A percentile compares a stretch with the other conserved stretches of the same genome.
Evolutionary conservation across 2,113 vertebrate species (phyloP).

Genomic region (Ammodytes marinus): DNA sequence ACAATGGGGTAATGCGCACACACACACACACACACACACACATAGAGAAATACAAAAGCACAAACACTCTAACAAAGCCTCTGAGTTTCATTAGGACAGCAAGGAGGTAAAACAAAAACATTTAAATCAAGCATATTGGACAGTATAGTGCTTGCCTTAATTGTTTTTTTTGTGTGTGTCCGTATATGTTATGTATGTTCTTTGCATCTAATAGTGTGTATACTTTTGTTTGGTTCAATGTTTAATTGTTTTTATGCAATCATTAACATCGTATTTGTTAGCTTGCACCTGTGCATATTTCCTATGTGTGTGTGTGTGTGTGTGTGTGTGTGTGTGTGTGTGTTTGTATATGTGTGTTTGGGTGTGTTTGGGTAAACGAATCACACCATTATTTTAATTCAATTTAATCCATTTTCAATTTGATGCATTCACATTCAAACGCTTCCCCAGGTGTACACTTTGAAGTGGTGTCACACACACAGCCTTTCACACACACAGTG

Average conservation of each 20-base stretch:
- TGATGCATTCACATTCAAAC: conserved; percentile 55
- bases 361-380: conserved; percentile 41
- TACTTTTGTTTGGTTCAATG: background rate
- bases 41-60: conserved; percentile 20
- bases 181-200: background rate
- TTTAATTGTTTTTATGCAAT: conserved; percentile 34
- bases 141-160: background rate
- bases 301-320: conserved; percentile 9
- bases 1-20: conserved; percentile 68
- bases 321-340: conserved; percentile 12
- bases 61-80: conserved; percentile 25
- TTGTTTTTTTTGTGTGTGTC: background rate
- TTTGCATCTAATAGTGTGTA: background rate
- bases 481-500: conserved; percentile 28
- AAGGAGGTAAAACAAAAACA: conserved; percentile 28
- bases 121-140: conserved; percentile 17
- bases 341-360: background rate
- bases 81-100: conserved; percentile 19
- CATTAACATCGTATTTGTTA: conserved; percentile 47
- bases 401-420: conserved; percentile 66
- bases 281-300: conserved; percentile 61
- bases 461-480: conserved; percentile 54
- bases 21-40: conserved; percentile 7
- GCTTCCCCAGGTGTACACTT: conserved; percentile 72
- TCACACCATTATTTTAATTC: conserved; percentile 49